Percentiles rank a stretch among this genome's conserved stretches.
phyloP scores from a whole-genome alignment of 2,797 vertebrate species.

The Phaenicophaeus curvirostris region DNA sequence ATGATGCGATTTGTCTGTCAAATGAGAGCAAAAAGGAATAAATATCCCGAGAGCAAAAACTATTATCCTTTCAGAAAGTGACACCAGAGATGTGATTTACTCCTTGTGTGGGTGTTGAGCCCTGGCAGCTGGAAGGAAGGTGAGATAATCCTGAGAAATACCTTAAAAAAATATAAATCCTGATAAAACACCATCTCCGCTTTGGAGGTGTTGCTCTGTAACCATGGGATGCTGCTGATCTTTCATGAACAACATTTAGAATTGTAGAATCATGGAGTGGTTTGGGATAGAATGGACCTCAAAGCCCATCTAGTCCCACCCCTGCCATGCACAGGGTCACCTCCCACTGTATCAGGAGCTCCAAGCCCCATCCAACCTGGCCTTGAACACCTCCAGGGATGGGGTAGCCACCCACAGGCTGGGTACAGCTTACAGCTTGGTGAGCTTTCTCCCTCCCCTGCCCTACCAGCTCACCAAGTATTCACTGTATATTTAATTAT shows the following conservation, averaged over 20 bases:
- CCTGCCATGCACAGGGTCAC: too few species aligned
- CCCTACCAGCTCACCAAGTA: constrained; percentile 37
- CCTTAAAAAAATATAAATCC: neutral
- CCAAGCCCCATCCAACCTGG: too few species aligned
- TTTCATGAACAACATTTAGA: neutral
- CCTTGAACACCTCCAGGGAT: too few species aligned
- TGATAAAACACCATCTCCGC: neutral
- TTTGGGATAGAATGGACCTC: too few species aligned
- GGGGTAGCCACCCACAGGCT: neutral
- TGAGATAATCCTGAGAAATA: constrained; percentile 29
- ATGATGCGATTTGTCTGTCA: constrained; percentile 52
- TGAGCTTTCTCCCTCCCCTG: constrained; percentile 53
- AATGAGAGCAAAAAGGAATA: constrained; percentile 58
- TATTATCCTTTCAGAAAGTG: constrained; percentile 66
- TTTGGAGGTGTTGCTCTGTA: rapidly evolving
- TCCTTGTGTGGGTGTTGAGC: neutral
- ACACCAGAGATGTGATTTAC: constrained; percentile 54
- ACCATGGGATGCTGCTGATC: neutral
- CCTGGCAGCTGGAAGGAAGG: neutral
- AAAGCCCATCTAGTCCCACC: too few species aligned
- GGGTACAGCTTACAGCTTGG: neutral
- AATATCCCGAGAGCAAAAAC: constrained; percentile 52
- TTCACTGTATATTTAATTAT: constrained; percentile 70
- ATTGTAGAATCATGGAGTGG: too few species aligned
- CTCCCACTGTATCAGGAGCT: too few species aligned